Evolutionary conservation across 2,888 invertebrate genomes (phyloP), one percentile per base, ranked within the genome.

Genomic region (Labia minor): DNA sequence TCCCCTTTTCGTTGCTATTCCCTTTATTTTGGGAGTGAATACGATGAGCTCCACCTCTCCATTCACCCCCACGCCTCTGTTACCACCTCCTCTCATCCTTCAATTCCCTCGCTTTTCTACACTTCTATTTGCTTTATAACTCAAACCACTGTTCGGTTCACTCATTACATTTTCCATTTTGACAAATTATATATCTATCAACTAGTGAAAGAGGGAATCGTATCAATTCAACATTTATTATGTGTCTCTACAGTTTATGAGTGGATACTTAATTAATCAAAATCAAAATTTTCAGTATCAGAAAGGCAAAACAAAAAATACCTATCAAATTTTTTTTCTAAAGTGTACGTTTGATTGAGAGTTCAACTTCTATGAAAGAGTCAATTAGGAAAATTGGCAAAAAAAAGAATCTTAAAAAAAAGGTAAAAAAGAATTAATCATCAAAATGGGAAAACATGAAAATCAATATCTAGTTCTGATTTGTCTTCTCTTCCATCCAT

Each of bases 191-290:
- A 49, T 49, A 49, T 49, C 49, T 49, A 49, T 49, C 3, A 8
- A 49, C 49, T 49, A 26, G 49, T 49, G 49, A 49, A 26, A n/a
- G n/a, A n/a, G n/a, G 14, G 49, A 49, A 49, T 49, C 49, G 49
- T 49, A 49, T 49, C 49, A 49, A 49, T 49, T 49, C 49, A 49
- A 49, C 49, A 49, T 49, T 49, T 49, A 49, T 49, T 49, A 49
- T 49, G 49, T 49, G 14, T 49, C 49, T 49, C n/a, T 49, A 2
- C 2, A 49, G 49, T 49, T 49, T 49, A 49, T 49, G 49, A 49
- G 16, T n/a, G 49, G 26, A 26, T 49, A 49, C 14, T 49, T 16
- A 16, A 49, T 49, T 49, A n/a, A 49, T 49, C 49, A 49, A 26
- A 26, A 26, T 26, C 26, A 26, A 26, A 26, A 26, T 26, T 26